These are phyloP conservation scores for Lagodon rhomboides DNA, from an alignment of 2,797 vertebrate species.

Conservation along the genomic window DNA sequence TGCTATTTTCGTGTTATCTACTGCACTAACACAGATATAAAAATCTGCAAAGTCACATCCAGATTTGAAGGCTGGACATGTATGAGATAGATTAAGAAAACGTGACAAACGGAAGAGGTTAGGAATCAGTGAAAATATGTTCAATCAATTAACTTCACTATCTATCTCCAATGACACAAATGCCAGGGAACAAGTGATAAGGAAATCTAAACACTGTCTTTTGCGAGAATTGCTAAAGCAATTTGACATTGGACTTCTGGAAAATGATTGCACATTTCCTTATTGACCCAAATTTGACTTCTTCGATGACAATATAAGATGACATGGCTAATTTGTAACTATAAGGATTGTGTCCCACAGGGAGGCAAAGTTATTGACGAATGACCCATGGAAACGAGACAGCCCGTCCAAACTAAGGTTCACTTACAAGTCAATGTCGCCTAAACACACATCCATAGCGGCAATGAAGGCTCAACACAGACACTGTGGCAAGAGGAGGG, in stretches of 20 bases:
- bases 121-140: no score
- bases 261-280: conserved; percentile 14
- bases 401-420: conserved; percentile 43
- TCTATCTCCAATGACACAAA: not conserved
- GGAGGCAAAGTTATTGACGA: conserved; percentile 17
- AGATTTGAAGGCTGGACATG: not conserved
- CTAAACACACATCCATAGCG: conserved; percentile 67
- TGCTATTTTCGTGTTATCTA: not conserved
- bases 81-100: not conserved
- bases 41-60: not conserved
- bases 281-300: not conserved
- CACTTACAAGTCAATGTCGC: conserved; percentile 64
- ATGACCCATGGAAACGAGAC: conserved; percentile 34
- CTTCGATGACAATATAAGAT: not conserved
- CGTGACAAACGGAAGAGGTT: not conserved
- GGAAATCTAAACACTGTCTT: not conserved
- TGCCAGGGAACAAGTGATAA: not conserved
- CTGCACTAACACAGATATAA: no score
- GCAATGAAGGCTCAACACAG: conserved; percentile 74
- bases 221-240: not conserved
- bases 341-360: not conserved
- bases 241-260: not conserved
- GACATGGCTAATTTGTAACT: conserved; percentile 39
- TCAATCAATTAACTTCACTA: not conserved
- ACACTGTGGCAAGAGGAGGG: conserved; percentile 14